phyloP scores from a whole-genome alignment of 2,888 invertebrate genomes.

The Hydrotaea diabolus region DNA sequence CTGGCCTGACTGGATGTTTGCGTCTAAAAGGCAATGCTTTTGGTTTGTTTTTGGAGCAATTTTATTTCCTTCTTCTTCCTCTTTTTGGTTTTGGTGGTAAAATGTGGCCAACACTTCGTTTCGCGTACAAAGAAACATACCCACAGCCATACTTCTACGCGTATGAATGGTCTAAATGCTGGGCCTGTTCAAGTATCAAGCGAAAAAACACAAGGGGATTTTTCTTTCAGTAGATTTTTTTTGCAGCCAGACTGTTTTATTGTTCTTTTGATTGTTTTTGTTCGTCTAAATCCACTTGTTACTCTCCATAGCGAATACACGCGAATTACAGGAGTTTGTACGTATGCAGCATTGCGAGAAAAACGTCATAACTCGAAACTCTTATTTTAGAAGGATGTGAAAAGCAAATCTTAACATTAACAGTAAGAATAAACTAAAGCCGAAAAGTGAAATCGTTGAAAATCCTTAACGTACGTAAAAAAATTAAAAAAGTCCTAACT shows the following conservation, averaged over 20 bases:
- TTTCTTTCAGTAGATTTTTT: conserved; percentile 16
- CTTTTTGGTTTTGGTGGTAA: conserved; percentile 12
- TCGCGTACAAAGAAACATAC: not conserved
- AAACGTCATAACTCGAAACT: too few species aligned
- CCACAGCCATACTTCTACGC: not conserved
- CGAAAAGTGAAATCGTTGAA: too few species aligned
- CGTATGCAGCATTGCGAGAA: too few species aligned
- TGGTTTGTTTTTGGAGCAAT: not conserved
- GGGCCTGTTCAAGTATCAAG: too few species aligned
- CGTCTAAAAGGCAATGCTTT: not conserved
- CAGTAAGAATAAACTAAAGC: too few species aligned
- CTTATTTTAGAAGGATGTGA: too few species aligned
- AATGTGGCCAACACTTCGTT: conserved; percentile 25
- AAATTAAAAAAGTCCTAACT: too few species aligned
- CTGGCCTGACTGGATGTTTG: not conserved
- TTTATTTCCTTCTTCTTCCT: not conserved
- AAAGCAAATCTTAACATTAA: too few species aligned
- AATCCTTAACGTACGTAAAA: too few species aligned
- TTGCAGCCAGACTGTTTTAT: conserved; percentile 18
- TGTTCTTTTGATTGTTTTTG: conserved; percentile 33
- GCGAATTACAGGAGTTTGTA: too few species aligned
- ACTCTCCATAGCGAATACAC: conserved; percentile 18
- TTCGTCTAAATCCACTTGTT: conserved; percentile 62
- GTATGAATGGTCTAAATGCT: conserved; percentile 14
- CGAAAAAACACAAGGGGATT: too few species aligned